Evolutionary conservation across 2,797 vertebrate genomes (phyloP), one percentile per base, ranked within the genome.

Genomic region (Anas georgica): DNA sequence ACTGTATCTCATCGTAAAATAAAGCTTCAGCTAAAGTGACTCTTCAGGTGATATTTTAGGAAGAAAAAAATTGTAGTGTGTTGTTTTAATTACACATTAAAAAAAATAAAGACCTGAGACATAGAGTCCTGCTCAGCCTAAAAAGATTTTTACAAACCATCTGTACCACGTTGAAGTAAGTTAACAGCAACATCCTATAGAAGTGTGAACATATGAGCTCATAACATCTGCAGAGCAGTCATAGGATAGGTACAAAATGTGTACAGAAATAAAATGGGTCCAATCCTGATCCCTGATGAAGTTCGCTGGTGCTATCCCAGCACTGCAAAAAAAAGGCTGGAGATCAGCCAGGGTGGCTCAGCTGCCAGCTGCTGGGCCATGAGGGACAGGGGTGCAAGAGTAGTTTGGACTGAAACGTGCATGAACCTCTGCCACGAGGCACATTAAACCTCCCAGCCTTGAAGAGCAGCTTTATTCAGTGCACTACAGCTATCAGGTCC

Each of bases 41-140:
- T 91, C 48, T 67, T 67, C 23, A 31, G 29, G n/a, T 55, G 82
- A 60, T 54, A 74, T 37, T 90, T 93, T 66, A 76, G 39, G 54
- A 90, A 85, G 31, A 5, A 20, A 60, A 64, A 83, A 45, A 69
- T 17, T 69, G 43, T 33, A 6, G 8, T 31, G 7, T 48, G 7
- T 39, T 70, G 28, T 55, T 93, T 90, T 66, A 78, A 83, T 59
- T 48, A 82, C 12, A 26, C 20, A 55, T 83, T 64, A 73, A 76
- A 90, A 80, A 91, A 80, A 91, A 76, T 69, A 78, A 3, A 7
- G 39, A 74, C 72, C 67, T 91, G 26, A 96, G 96, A 69, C 62
- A 48, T 73, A 86, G 74, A 31, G 75, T 86, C 66, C 59, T 94
- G 59, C 52, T 60, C 15, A 82, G n/a, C 60, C 26, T 48, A 67